These are phyloP conservation scores for Leptobrachium ailaonicum DNA, from an alignment of 2,113 vertebrate species.

Conservation along the genomic window DNA sequence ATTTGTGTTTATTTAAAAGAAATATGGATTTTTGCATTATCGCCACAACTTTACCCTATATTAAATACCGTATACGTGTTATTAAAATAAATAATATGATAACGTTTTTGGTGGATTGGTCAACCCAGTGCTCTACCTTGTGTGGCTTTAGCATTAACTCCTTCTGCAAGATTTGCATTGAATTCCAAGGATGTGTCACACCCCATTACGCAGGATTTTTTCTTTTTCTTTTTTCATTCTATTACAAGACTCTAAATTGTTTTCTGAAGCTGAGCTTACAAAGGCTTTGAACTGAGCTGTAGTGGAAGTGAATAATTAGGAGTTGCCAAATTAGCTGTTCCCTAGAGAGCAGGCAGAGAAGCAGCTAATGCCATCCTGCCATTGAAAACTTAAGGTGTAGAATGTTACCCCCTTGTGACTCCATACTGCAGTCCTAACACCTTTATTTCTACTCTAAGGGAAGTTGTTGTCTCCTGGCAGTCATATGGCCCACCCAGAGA, in stretches of 20 bases:
- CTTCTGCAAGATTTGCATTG: slow-evolving; percentile 25
- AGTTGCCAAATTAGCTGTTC: slow-evolving; percentile 35
- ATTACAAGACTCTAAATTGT: slow-evolving; percentile 33
- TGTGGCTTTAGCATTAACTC: slow-evolving; percentile 34
- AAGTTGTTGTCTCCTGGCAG: not conserved
- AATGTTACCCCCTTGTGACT: not conserved
- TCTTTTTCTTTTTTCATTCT: slow-evolving; percentile 40
- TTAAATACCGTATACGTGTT: too few species aligned
- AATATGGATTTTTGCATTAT: too few species aligned
- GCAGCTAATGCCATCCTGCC: slow-evolving; percentile 6
- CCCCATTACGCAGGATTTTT: slow-evolving; percentile 41
- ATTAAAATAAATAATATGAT: too few species aligned
- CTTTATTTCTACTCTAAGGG: not conserved
- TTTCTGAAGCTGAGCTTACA: slow-evolving; percentile 27
- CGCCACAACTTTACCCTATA: too few species aligned
- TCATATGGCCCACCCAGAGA: not conserved
- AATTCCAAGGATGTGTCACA: slow-evolving; percentile 40
- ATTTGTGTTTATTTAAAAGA: too few species aligned
- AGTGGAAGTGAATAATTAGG: slow-evolving; percentile 34
- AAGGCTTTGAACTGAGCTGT: slow-evolving; percentile 36
- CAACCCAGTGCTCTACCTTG: slow-evolving; percentile 7
- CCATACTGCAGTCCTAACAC: not conserved
- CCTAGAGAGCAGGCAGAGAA: slow-evolving; percentile 29
- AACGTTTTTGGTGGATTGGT: not conserved
- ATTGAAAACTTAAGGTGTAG: slow-evolving; percentile 2